These are phyloP conservation scores for Hypocryptadius cinnamomeus DNA, from an alignment of 2,113 vertebrate genomes.

Conservation along the genomic window DNA sequence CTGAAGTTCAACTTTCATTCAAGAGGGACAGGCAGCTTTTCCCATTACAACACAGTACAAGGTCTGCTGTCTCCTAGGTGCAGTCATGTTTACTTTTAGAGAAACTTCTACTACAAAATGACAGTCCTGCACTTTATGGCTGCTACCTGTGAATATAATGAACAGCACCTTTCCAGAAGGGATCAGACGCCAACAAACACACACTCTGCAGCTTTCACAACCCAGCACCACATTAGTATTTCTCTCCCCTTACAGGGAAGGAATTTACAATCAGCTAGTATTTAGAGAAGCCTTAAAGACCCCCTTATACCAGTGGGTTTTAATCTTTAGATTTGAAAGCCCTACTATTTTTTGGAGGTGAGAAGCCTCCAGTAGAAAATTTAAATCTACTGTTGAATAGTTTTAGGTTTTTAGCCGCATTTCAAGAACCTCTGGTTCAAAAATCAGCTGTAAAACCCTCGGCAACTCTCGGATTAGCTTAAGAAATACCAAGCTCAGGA, in stretches of 20 bases:
- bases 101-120: background rate
- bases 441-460: background rate
- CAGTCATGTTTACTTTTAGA: background rate
- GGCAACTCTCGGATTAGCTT: background rate
- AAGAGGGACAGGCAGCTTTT: background rate
- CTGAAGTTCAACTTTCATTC: background rate
- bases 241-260: background rate
- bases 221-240: background rate
- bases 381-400: background rate
- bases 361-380: background rate
- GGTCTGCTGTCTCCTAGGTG: background rate
- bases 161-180: background rate
- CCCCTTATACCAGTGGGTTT: background rate
- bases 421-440: background rate
- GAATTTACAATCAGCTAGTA: background rate
- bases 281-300: background rate
- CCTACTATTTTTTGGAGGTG: background rate
- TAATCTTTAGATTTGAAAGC: background rate
- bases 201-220: background rate
- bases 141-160: background rate
- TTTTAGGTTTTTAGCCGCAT: background rate
- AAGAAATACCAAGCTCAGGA: background rate
- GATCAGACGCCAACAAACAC: background rate
- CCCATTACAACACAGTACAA: background rate
- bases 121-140: background rate